phyloP scores from a whole-genome alignment of 1,140 invertebrate species.

The Pseudomyrmex gracilis region DNA sequence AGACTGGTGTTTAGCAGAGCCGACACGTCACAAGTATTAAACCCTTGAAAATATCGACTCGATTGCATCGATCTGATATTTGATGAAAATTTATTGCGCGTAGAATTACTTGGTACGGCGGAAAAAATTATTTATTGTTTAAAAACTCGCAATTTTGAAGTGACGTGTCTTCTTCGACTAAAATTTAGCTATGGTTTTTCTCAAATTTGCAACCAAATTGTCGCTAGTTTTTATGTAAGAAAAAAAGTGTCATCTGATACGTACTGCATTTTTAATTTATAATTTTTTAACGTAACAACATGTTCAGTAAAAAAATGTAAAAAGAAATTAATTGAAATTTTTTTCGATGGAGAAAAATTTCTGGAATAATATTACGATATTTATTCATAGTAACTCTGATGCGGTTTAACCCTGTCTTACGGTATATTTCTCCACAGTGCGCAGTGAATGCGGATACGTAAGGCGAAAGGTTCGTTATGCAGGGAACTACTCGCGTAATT shows the following conservation, averaged over 20 bases:
- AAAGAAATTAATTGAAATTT: background rate
- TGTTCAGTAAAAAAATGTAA: background rate
- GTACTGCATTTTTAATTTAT: no score
- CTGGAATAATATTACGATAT: conserved; percentile 9
- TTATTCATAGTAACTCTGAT: background rate
- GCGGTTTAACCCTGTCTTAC: conserved; percentile 14
- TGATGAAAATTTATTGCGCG: no score
- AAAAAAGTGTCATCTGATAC: no score
- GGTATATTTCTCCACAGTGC: conserved; percentile 35
- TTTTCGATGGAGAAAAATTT: background rate
- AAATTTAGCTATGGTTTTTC: no score
- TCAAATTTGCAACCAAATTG: no score
- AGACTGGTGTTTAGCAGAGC: conserved; percentile 14
- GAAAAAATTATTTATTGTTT: no score
- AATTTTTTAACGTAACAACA: background rate
- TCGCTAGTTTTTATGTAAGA: no score
- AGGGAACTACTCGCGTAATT: conserved; percentile 44
- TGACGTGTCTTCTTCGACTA: no score
- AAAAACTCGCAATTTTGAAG: no score
- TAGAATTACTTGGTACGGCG: no score
- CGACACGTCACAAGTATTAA: conserved; percentile 43
- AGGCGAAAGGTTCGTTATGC: conserved; percentile 31
- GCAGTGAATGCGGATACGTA: conserved; percentile 37
- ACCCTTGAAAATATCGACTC: conserved; percentile 18
- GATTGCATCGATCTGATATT: no score